phyloP scores from a whole-genome alignment of 2,888 invertebrate species.

The Eupithecia vulgata region DNA sequence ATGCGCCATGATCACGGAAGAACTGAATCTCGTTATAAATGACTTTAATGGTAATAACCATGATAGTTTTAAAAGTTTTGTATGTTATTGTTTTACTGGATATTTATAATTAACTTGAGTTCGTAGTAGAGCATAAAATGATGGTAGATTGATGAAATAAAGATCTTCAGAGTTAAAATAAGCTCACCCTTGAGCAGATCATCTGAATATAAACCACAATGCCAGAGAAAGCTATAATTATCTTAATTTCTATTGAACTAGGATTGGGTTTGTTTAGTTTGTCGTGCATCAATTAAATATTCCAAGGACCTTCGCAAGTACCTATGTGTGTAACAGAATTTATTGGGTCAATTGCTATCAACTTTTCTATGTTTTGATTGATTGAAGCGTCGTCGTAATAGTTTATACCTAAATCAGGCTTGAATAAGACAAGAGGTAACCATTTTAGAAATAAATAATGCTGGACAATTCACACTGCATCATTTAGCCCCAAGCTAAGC shows the following conservation, averaged over 20 bases:
- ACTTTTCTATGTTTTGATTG: too few relatives aligned
- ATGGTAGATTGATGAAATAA: background rate
- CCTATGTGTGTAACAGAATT: background rate
- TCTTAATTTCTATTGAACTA: background rate
- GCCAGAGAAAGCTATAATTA: background rate
- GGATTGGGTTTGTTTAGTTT: background rate
- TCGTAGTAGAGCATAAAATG: background rate
- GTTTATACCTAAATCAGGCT: too few relatives aligned
- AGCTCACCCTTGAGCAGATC: background rate
- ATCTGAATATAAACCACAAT: background rate
- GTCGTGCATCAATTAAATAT: background rate
- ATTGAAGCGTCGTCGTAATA: too few relatives aligned
- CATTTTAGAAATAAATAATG: too few relatives aligned
- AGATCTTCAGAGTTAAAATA: background rate
- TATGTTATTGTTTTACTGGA: conserved; percentile 3
- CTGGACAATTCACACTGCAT: too few relatives aligned
- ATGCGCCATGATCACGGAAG: too few relatives aligned
- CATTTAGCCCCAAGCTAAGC: too few relatives aligned
- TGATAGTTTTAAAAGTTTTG: too few relatives aligned
- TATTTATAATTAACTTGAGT: background rate
- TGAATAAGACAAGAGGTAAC: too few relatives aligned
- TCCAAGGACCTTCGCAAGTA: background rate
- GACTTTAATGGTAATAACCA: too few relatives aligned
- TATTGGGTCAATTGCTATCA: background rate
- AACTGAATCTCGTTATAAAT: too few relatives aligned